Percentiles rank a stretch among this genome's conserved stretches.
These are phyloP conservation scores for Temnothorax rugatulus DNA, from an alignment of 2,888 invertebrate genomes.

Conservation along the genomic window DNA sequence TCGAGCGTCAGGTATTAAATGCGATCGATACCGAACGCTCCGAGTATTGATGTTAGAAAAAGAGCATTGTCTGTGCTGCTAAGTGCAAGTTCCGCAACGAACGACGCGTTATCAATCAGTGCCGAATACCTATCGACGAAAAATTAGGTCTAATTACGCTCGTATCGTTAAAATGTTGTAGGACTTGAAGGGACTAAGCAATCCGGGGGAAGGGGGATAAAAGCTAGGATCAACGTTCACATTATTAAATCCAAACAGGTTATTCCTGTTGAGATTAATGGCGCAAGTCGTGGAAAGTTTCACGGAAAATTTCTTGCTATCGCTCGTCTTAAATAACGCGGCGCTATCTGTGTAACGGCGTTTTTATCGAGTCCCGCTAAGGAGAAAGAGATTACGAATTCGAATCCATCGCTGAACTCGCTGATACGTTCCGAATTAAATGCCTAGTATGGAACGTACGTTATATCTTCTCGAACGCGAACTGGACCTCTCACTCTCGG, in stretches of 20 bases:
- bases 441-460: not conserved
- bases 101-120: constrained; percentile 11
- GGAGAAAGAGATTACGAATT: not conserved
- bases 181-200: not conserved
- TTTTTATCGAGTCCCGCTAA: constrained; percentile 4
- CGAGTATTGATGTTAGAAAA: constrained; percentile 8
- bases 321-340: not conserved
- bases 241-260: constrained; percentile 8
- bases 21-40: constrained; percentile 26
- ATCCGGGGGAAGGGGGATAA: not conserved
- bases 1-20: constrained; percentile 16
- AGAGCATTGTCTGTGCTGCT: not conserved
- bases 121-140: not conserved
- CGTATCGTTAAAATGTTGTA: not conserved
- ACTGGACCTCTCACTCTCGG: not conserved
- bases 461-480: constrained; percentile 22
- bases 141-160: not conserved
- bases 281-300: not conserved
- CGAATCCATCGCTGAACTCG: not conserved
- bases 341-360: not conserved
- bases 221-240: not conserved
- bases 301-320: constrained; percentile 9
- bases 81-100: not conserved
- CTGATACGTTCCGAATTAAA: not conserved
- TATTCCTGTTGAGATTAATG: not conserved